These are phyloP conservation scores for Macrotus californicus DNA, from an alignment of 2,113 vertebrate species.

Conservation along the genomic window DNA sequence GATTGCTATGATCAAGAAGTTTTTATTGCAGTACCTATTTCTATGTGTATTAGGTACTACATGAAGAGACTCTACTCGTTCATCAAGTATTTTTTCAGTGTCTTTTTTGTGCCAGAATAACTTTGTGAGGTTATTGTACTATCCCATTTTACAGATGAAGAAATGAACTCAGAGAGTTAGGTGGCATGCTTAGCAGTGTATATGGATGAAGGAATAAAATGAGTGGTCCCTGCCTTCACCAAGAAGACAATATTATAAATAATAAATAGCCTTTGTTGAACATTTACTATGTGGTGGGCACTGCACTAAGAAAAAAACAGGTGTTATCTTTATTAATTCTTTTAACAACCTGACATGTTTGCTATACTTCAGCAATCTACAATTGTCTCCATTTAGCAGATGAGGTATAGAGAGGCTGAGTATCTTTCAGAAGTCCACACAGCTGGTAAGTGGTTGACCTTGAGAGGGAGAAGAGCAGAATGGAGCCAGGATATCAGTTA, in stretches of 20 bases:
- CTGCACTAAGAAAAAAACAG: background rate
- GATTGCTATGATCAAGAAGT: constrained; percentile 32
- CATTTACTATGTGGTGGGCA: background rate
- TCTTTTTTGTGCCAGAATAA: background rate
- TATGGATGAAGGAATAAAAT: background rate
- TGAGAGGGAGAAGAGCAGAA: background rate
- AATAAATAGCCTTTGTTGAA: background rate
- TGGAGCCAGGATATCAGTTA: background rate
- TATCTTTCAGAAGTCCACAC: background rate
- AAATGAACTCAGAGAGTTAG: background rate
- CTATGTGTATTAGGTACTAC: background rate
- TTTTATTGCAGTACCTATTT: constrained; percentile 38
- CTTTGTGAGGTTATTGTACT: background rate
- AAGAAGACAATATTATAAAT: background rate
- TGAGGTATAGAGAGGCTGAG: background rate
- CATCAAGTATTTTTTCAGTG: background rate
- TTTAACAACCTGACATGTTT: background rate
- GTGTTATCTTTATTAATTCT: background rate
- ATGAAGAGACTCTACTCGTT: background rate
- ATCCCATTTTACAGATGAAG: background rate
- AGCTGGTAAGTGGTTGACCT: background rate
- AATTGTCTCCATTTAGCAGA: background rate
- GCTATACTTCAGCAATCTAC: background rate
- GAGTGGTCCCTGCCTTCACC: background rate
- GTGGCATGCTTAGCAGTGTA: background rate